Conservation (phyloP, 2,888 invertebrate species). For the Plagodis pulveraria region DNA sequence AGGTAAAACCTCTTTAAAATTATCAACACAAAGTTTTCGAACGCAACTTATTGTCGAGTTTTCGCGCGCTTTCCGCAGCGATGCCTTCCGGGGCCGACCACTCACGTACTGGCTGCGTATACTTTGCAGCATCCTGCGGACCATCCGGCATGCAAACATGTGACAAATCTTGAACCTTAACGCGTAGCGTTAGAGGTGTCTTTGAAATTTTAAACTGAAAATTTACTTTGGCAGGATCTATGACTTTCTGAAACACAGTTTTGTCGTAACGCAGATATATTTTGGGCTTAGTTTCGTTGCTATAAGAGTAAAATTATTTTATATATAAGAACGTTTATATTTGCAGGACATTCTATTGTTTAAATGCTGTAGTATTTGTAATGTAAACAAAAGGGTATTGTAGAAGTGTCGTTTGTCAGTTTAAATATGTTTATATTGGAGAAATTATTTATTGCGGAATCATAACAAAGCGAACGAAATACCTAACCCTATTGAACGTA, state of each 20-base stretch:
- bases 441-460: too few relatives aligned
- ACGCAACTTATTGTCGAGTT: slow-evolving; percentile 5
- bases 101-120: slow-evolving; percentile 43
- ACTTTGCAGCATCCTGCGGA: slow-evolving; percentile 45
- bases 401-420: background rate
- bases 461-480: too few relatives aligned
- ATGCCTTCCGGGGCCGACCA: slow-evolving; percentile 28
- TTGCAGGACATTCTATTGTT: background rate
- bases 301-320: background rate
- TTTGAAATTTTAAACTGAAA: slow-evolving; percentile 1
- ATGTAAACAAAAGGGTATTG: background rate
- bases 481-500: too few relatives aligned
- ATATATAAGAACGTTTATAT: background rate
- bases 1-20: background rate
- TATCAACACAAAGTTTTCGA: slow-evolving; percentile 5
- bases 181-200: slow-evolving; percentile 4
- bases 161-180: slow-evolving; percentile 14
- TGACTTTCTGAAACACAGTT: slow-evolving; percentile 8
- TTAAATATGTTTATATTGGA: background rate
- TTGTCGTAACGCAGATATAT: background rate
- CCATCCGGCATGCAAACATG: slow-evolving; percentile 6
- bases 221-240: slow-evolving; percentile 18
- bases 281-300: background rate
- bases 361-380: background rate
- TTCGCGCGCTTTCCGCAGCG: slow-evolving; percentile 28